Evolutionary conservation across 1,140 invertebrate species (phyloP).

Genomic region (Venturia canescens): DNA sequence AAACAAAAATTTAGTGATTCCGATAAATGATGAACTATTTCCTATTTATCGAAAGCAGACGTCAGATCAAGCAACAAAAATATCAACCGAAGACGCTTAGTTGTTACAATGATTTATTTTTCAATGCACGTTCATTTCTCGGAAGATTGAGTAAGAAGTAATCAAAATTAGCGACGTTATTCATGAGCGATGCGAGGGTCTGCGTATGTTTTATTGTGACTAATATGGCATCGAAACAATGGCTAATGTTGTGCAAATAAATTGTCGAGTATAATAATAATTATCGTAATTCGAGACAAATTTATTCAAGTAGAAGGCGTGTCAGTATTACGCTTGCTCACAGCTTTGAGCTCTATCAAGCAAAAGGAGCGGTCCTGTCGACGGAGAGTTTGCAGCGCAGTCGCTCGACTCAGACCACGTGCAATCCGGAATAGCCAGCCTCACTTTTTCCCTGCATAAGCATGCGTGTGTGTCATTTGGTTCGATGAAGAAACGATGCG

Average conservation of each 20-base stretch:
- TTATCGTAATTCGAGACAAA: conserved; percentile 30
- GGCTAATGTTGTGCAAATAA: neutral
- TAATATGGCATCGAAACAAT: neutral
- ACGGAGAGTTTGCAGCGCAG: neutral
- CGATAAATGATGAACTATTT: too few species aligned
- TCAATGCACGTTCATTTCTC: too few species aligned
- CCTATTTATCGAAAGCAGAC: too few species aligned
- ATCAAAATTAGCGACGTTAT: too few species aligned
- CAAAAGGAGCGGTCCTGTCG: conserved; percentile 8
- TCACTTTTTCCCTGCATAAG: neutral
- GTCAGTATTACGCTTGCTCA: conserved; percentile 15
- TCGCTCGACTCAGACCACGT: neutral
- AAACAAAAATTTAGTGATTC: too few species aligned
- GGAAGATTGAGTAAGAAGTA: too few species aligned
- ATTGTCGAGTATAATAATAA: conserved; percentile 17
- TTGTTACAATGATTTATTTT: too few species aligned
- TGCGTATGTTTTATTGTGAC: neutral
- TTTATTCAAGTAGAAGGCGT: conserved; percentile 33
- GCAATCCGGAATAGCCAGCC: neutral
- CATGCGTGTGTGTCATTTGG: neutral
- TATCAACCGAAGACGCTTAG: too few species aligned
- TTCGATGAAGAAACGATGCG: neutral
- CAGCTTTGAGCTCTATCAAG: neutral
- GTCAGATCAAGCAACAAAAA: too few species aligned
- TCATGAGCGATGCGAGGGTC: neutral